Evolutionary conservation across 2,888 invertebrate genomes (phyloP), one percentile per base, ranked within the genome.

Genomic region (Erebia palarica): DNA sequence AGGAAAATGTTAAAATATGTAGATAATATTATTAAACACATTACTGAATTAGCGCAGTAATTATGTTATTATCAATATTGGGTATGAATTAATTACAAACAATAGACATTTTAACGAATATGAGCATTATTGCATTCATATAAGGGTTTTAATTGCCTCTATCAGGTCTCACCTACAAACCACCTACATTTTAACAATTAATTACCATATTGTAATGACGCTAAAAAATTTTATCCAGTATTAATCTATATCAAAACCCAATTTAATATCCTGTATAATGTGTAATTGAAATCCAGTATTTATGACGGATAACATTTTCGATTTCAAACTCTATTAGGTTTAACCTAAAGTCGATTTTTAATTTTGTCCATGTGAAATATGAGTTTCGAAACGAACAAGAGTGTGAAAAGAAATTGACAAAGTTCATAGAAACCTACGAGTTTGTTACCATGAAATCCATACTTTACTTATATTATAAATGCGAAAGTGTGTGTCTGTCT

Each of bases 141-240:
- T 55, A 65, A 55, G 27, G 21, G 13, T 21, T 21, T 47, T 58
- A 66, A 58, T 66, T 58, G 58, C 59, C 36, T 27, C 36, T 27
- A 7, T 10, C 7, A 27, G 14, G 16, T 57, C 55, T 66, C 61
- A 73, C 65, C 74, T 73, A 72, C 65, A 70, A 67, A 65, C 75
- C 74, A 74, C 78, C 78, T 73, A 79, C 78, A 63, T 63, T 21
- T 36, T 59, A 42, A 59, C 53, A 59, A 75, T 76, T 78, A 77
- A 78, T 78, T 79, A 76, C 73, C 66, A 75, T 76, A 73, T 74
- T 68, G 70, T 53, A 77, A 69, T 76, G 70, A 75, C 72, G 76
- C 75, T 76, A 77, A 77, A 69, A 53, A 73, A 75, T 68, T 71
- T 68, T 57, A 68, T 77, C 65, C 71, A 75, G 77, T 78, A 75